Percentiles rank a stretch among this genome's conserved stretches.
Conservation (phyloP, 1,140 invertebrate genomes). For the Brachionus paranguensis region DNA sequence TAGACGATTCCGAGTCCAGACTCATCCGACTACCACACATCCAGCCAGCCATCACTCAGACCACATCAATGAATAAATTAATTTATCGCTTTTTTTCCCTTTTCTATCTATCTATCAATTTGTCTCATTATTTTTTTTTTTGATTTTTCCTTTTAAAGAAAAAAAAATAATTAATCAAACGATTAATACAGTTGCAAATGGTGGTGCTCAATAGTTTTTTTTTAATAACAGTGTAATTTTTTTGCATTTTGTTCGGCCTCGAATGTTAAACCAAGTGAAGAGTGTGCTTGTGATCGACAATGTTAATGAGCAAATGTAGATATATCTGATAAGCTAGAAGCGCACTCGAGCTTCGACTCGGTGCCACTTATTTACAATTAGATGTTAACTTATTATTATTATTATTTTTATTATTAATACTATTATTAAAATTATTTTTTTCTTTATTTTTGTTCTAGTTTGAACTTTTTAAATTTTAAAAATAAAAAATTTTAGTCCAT, state of each 20-base stretch:
- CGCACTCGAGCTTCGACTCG: not conserved
- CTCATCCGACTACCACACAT: not conserved
- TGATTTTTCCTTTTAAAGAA: not conserved
- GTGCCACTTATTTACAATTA: not conserved
- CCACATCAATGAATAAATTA: not conserved
- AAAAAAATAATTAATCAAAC: not conserved
- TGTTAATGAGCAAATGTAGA: not conserved
- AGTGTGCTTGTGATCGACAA: not conserved
- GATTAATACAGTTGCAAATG: not conserved
- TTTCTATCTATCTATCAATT: not conserved
- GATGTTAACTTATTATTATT: not conserved
- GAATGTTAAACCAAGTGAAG: not conserved
- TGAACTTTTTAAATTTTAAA: not conserved
- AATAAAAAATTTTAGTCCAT: constrained; percentile 17
- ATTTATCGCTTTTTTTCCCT: no score
- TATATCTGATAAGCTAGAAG: not conserved
- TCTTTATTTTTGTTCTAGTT: not conserved
- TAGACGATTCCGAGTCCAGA: not conserved
- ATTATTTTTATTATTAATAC: not conserved
- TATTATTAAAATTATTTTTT: not conserved
- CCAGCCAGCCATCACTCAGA: not conserved
- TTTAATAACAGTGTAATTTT: not conserved
- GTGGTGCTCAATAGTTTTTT: not conserved
- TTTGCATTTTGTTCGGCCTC: not conserved
- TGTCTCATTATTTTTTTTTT: not conserved